phyloP scores from a whole-genome alignment of 64 coral and sea anemone species.

The Montipora capricornis region DNA sequence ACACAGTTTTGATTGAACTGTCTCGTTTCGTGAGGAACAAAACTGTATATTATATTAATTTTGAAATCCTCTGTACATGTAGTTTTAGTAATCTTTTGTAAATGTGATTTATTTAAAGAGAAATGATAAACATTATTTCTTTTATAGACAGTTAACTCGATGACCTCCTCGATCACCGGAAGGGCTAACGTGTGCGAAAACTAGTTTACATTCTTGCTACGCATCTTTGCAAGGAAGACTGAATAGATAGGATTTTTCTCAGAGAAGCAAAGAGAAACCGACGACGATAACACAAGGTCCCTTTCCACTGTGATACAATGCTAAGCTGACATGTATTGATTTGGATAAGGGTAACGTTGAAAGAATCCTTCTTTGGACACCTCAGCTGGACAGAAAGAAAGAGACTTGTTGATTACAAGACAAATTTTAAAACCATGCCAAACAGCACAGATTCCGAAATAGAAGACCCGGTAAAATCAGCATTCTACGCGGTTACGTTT shows the following conservation, averaged over 20 bases:
- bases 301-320: neutral
- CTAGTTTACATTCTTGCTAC: neutral
- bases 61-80: neutral
- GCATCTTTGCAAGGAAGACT: neutral
- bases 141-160: neutral
- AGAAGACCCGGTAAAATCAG: constrained; percentile 30
- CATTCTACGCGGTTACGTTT: constrained; percentile 53
- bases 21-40: neutral
- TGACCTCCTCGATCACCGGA: neutral
- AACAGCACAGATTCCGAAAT: constrained; percentile 42
- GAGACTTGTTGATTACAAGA: neutral
- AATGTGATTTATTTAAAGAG: constrained; percentile 3
- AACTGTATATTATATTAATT: neutral
- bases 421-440: constrained; percentile 31
- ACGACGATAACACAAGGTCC: neutral
- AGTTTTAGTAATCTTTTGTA: constrained; percentile 9
- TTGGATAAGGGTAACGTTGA: neutral
- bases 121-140: constrained; percentile 21
- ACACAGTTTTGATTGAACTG: neutral
- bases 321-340: neutral
- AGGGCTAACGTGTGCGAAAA: neutral
- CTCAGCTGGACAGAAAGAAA: neutral
- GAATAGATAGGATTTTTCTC: neutral
- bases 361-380: neutral
- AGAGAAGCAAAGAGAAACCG: neutral